Conservation (phyloP, 2,113 vertebrate species). For the Rallus limicola region DNA sequence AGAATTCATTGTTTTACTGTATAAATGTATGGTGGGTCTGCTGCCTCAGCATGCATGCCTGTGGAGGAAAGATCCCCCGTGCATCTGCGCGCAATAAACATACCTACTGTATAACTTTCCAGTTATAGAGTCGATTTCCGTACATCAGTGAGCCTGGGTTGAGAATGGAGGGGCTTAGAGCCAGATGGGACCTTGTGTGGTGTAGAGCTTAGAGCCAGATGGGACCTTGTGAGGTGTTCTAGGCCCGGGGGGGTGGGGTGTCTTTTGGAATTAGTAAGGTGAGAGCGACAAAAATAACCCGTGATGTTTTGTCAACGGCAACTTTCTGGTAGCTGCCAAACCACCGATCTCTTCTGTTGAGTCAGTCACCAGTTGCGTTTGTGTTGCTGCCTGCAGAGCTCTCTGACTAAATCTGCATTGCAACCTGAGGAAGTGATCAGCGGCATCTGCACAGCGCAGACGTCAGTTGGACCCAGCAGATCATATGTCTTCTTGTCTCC, state of each 20-base stretch:
- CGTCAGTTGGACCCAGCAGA: rapidly evolving
- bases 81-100: too few relatives aligned
- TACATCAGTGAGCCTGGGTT: neutral
- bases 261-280: neutral
- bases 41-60: too few relatives aligned
- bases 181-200: neutral
- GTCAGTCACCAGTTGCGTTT: neutral
- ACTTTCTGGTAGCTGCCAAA: neutral
- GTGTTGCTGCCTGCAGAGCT: neutral
- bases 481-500: neutral
- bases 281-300: neutral
- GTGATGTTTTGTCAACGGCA: neutral
- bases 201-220: neutral
- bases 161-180: neutral
- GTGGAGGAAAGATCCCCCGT: too few relatives aligned
- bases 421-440: neutral
- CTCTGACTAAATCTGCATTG: neutral
- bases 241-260: neutral
- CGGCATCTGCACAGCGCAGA: neutral
- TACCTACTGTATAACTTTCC: too few relatives aligned
- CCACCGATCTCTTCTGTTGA: neutral
- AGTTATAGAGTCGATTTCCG: too few relatives aligned
- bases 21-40: too few relatives aligned
- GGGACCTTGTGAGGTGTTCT: neutral
- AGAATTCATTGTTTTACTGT: too few relatives aligned